Evolutionary conservation across 2,113 vertebrate genomes (phyloP), one percentile per base, ranked within the genome.

Genomic region (Rhadina sibilatrix): DNA sequence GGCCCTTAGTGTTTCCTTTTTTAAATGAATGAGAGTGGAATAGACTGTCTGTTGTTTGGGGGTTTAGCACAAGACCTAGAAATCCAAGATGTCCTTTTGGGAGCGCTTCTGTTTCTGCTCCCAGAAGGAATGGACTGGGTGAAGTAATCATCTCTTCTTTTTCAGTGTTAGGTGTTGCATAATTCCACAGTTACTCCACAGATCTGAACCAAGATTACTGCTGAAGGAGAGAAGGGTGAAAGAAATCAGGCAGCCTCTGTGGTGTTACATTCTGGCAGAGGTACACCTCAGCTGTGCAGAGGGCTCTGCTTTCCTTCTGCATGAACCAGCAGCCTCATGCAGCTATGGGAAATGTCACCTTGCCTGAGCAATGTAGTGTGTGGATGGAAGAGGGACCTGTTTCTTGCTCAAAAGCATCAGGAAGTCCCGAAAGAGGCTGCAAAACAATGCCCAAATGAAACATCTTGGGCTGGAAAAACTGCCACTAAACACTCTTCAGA

Each of bases 151-250:
- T 11, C 68, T 59, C 66, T 87, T 65, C 75, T 83, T 3, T 85
- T 90, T 84, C 57, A 23, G 57, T 56, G 57, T 64, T 84, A 30
- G 31, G 6, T 23, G 28, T 96, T 93, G 87, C 54, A 4, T 70
- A 93, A 94, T 86, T 82, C 64, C 74, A 33, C 31, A 35, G 79
- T 96, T 92, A 90, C 94, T 90, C 56, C 90, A 78, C 90, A 89
- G 80, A 87, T 90, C 37, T 84, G 44, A 53, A 83, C 54, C 60
- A 33, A 78, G 92, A 83, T 94, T 81, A 50, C 44, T 66, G 59
- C 50, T 66, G 75, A 80, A 70, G 77, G 35, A 50, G 70, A n/a
- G 63, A 79, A 72, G 37, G 59, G 52, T 70, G 15, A 35, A 57
- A 71, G 78, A 66, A 65, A 59, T 86, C 21, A 0, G 79, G 50